A percentile compares a stretch with the other conserved stretches of the same genome.
These are phyloP conservation scores for Pseudomugil tenellus DNA, from an alignment of 2,797 vertebrate species.

Conservation along the genomic window DNA sequence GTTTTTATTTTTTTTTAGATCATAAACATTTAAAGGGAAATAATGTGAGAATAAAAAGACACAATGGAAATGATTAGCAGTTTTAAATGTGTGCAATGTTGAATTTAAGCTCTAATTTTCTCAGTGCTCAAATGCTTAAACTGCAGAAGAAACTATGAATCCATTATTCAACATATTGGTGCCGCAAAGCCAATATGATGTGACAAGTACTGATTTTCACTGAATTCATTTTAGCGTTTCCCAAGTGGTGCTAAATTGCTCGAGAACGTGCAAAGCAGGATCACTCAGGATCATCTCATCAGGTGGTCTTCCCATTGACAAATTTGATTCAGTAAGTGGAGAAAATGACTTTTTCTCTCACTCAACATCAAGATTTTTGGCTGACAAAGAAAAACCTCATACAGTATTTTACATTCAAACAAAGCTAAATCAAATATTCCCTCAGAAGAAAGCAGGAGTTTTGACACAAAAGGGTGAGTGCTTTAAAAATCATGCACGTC, in stretches of 20 bases:
- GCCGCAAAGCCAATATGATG: constrained; percentile 13
- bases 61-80: neutral
- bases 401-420: constrained; percentile 10
- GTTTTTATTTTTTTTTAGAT: neutral
- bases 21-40: neutral
- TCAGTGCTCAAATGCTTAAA: constrained; percentile 6
- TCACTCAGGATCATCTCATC: constrained; percentile 29
- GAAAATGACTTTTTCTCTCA: constrained; percentile 8
- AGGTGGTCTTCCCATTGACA: constrained; percentile 23
- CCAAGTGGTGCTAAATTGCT: constrained; percentile 36
- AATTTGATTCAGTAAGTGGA: neutral
- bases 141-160: constrained; percentile 6
- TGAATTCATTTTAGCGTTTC: constrained; percentile 19
- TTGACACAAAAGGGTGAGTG: constrained; percentile 39
- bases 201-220: constrained; percentile 38
- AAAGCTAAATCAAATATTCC: constrained; percentile 18
- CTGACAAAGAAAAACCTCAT: neutral
- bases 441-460: constrained; percentile 26
- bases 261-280: constrained; percentile 31
- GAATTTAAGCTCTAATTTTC: too few species aligned
- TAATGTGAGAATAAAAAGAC: neutral
- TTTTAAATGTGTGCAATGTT: neutral
- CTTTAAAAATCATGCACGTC: constrained; percentile 58
- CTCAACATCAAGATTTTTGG: constrained; percentile 10
- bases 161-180: constrained; percentile 23